Base-by-base conservation (phyloP, 1,140 invertebrate species). In the Cotesia glomerata region DNA sequence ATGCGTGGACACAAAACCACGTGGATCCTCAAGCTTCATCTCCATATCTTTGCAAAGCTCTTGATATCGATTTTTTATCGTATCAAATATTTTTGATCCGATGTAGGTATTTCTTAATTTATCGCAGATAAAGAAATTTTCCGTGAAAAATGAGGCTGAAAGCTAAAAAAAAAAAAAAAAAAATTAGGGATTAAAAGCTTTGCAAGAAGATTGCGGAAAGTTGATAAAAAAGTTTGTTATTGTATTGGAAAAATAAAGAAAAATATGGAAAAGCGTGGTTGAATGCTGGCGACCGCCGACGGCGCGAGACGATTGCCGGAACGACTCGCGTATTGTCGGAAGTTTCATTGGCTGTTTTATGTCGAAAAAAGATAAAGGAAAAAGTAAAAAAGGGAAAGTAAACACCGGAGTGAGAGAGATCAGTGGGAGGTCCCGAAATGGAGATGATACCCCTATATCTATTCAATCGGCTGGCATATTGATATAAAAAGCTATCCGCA, bases 401-500 rank as follows among this genome's bases (percentile, higher is more conserved):
- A 34, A 64, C 34, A 67, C 58, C 52, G 35, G 67, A 74, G 63
- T 49, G 71, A 52, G 68, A 75, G 72, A 64, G 58, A 69, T 63
- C 75, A 16, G 71, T 61, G 75, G 75, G 75, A 78, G 77, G 74
- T 77, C 73, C 65, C 72, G 63, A 73, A 78, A 75, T 67, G 68
- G 59, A 70, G 68, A 61, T 65, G 52, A 69, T 49, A 68, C 52
- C 58, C 72, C 75, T 69, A 74, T 76, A 76, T 76, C 75, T 74
- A 72, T 66, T 70, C 65, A 74, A 72, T 75, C 76, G 74, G 69
- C 66, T 69, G 78, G 74, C 78, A 79, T 81, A 83, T 82, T 80
- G 83, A 84, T 77, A 77, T 78, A 80, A 78, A 81, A 79, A 79
- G 77, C 72, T 73, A 78, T 76, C 75, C 73, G 68, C 65, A 72